Base-by-base conservation (phyloP, 1,140 invertebrate genomes). In the Ceratoteleas bidentatus region DNA sequence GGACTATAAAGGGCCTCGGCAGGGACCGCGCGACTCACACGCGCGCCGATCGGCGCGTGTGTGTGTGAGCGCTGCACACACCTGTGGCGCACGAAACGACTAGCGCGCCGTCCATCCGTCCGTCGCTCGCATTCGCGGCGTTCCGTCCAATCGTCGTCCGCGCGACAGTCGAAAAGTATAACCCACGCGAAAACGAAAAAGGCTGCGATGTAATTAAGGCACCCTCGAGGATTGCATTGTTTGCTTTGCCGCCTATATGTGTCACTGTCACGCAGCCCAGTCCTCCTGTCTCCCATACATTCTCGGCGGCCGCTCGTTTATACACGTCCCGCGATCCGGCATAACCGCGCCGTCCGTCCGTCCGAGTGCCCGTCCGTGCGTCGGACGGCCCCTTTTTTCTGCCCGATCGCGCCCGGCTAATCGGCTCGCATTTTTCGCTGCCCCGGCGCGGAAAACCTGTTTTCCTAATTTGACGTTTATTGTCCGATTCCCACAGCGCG, bases 221-320 rank as follows among this genome's bases (percentile, higher is more conserved):
- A 84, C 86, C 84, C 85, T 85, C 81, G 83, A 87, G 85, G 83
- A 77, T 75, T 84, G 85, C 85, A 87, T 87, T 88, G 85, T 87
- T 87, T 87, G 86, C 84, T 80, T 84, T 81, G 84, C 85, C 86
- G 86, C 86, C 87, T 88, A 87, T 88, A 88, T 87, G 86, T 87
- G 87, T 87, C 87, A 88, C 86, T 87, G 87, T 87, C 87, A 86
- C 85, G 85, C 84, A 84, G 61, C 54, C 77, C 78, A 75, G 80
- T 85, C 54, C 64, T 82, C 80, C 80, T 85, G 83, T 86, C 85
- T 77, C 68, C 69, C 77, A 83, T 86, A 85, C 85, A 85, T 85
- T 83, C 79, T 82, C 84, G 78, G 77, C 82, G 81, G 77, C 74
- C 64, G 83, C 78, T 81, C 74, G 69, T 83, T 83, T 83, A 74